A percentile compares a stretch with the other conserved stretches of the same genome.
Evolutionary conservation across 2,888 invertebrate genomes (phyloP).

Genomic region (Gisinianus flammeolus): DNA sequence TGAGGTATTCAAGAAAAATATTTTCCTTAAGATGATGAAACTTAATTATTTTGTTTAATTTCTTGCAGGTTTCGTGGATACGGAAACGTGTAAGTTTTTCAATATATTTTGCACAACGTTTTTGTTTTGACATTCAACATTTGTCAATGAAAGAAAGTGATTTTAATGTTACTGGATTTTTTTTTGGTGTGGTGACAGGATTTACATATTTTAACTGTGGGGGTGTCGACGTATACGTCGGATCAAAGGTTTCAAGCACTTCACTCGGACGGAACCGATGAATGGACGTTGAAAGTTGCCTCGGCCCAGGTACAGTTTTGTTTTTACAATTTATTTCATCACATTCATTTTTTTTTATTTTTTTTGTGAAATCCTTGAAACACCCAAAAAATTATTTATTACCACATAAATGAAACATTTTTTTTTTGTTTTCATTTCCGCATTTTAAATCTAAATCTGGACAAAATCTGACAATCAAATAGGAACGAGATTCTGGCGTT

Average conservation of each 20-base stretch:
- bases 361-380: too few species aligned
- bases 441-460: too few species aligned
- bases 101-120: too few species aligned
- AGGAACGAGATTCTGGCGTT: slow-evolving; percentile 72
- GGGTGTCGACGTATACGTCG: slow-evolving; percentile 75
- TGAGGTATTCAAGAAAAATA: too few species aligned
- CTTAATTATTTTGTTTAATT: slow-evolving; percentile 12
- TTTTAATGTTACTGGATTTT: not conserved
- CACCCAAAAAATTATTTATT: too few species aligned
- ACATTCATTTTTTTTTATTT: too few species aligned
- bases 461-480: too few species aligned
- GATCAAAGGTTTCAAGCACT: slow-evolving; percentile 75
- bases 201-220: slow-evolving; percentile 76
- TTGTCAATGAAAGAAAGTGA: not conserved
- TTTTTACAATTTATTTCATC: too few species aligned
- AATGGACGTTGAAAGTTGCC: slow-evolving; percentile 75
- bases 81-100: slow-evolving; percentile 10
- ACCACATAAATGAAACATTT: too few species aligned
- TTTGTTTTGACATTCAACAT: too few species aligned
- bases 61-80: slow-evolving; percentile 39
- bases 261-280: slow-evolving; percentile 74
- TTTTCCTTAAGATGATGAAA: too few species aligned
- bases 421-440: too few species aligned
- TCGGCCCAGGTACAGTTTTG: slow-evolving; percentile 70
- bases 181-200: slow-evolving; percentile 62